A percentile compares a stretch with the other conserved stretches of the same genome.
phyloP scores from a whole-genome alignment of 2,888 invertebrate genomes.

The Pterobdella sp. region DNA sequence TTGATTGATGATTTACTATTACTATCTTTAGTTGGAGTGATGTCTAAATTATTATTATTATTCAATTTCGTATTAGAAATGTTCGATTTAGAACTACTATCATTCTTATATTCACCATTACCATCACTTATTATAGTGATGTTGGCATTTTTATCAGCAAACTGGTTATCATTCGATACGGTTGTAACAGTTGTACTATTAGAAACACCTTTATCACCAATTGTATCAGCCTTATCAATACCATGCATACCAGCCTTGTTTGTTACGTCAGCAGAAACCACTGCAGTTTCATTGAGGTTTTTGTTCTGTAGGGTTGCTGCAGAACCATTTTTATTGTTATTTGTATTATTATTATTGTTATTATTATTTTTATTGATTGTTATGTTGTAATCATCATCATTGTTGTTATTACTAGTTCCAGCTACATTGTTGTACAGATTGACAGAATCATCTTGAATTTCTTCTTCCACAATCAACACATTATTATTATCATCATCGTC shows the following conservation, averaged over 20 bases:
- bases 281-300: too few species aligned
- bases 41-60: too few species aligned
- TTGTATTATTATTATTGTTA: not conserved
- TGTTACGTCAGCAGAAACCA: not conserved
- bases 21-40: too few species aligned
- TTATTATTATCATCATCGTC: not conserved
- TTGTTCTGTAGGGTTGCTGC: not conserved
- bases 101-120: too few species aligned
- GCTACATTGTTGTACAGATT: too few species aligned
- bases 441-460: not conserved
- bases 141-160: too few species aligned
- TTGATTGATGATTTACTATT: too few species aligned
- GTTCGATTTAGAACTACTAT: too few species aligned
- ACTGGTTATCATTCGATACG: too few species aligned
- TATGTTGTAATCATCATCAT: not conserved
- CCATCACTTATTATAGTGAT: too few species aligned
- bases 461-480: not conserved
- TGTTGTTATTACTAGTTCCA: not conserved
- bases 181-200: not conserved
- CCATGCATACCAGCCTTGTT: not conserved
- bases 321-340: not conserved
- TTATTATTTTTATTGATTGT: not conserved
- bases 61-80: too few species aligned
- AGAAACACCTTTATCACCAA: not conserved
- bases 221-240: not conserved